Conservation (phyloP, 2,113 vertebrate genomes). For the Columba janthina region DNA sequence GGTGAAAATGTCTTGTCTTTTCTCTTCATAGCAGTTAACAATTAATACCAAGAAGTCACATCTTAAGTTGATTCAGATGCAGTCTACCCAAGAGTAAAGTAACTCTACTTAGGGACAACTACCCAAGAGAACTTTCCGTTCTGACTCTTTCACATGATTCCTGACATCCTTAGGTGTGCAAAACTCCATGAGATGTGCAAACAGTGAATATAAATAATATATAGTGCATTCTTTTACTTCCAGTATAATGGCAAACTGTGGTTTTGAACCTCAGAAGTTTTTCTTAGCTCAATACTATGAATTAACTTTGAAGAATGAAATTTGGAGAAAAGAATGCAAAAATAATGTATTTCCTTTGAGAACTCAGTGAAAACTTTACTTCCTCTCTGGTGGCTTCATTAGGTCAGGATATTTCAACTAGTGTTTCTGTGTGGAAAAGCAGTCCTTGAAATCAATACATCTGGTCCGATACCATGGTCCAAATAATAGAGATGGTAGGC, state of each 20-base stretch:
- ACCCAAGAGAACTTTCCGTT: background rate
- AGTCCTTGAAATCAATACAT: background rate
- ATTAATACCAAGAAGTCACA: background rate
- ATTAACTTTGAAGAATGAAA: background rate
- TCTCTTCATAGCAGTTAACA: background rate
- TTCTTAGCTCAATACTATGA: background rate
- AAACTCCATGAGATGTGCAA: background rate
- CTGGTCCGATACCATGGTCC: background rate
- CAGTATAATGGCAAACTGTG: background rate
- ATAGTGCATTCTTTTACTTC: background rate
- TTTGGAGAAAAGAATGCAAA: background rate
- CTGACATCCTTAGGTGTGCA: background rate
- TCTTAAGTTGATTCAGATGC: background rate
- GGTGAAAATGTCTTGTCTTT: background rate
- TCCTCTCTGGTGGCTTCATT: background rate
- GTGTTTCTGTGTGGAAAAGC: background rate
- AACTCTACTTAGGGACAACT: background rate
- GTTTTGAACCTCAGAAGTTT: background rate
- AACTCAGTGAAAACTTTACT: background rate
- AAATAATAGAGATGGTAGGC: background rate
- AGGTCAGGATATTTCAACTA: background rate
- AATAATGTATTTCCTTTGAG: background rate
- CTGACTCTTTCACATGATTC: background rate
- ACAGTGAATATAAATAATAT: background rate
- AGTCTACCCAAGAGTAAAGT: background rate